phyloP scores from a whole-genome alignment of 2,113 vertebrate species.

The Craseonycteris thonglongyai region DNA sequence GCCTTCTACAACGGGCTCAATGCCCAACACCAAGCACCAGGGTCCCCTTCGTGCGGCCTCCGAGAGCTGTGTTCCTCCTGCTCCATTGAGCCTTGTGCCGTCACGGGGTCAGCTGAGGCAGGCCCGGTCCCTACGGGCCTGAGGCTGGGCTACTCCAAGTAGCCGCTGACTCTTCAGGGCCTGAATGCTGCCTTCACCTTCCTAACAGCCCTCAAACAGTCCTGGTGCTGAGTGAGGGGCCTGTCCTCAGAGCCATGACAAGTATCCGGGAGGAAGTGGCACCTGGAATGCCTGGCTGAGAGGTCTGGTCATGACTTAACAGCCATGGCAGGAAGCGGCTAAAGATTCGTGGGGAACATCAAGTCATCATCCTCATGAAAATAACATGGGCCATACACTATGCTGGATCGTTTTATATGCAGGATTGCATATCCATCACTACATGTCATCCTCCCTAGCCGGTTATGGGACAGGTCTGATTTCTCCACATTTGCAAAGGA shows the following conservation, averaged over 20 bases:
- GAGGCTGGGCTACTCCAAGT: background rate
- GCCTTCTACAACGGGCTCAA: background rate
- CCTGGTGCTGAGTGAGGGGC: background rate
- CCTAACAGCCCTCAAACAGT: too few relatives aligned
- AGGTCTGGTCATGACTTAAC: background rate
- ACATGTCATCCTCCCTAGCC: background rate
- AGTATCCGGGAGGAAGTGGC: background rate
- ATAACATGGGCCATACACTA: too few relatives aligned
- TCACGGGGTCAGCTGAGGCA: background rate
- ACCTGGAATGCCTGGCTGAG: background rate
- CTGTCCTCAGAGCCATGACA: background rate
- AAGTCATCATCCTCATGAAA: background rate
- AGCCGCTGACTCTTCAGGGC: background rate
- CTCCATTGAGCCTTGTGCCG: background rate
- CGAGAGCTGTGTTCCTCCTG: background rate
- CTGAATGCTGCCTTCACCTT: background rate
- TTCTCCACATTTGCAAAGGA: background rate
- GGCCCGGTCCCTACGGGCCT: background rate
- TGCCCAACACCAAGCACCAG: background rate
- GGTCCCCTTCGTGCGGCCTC: background rate
- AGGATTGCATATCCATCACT: too few relatives aligned
- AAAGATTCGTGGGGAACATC: background rate
- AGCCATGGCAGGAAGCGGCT: background rate
- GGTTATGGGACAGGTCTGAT: too few relatives aligned
- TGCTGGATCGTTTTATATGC: background rate